Conservation (phyloP, 2,113 vertebrate species). For the Otus sunia region DNA sequence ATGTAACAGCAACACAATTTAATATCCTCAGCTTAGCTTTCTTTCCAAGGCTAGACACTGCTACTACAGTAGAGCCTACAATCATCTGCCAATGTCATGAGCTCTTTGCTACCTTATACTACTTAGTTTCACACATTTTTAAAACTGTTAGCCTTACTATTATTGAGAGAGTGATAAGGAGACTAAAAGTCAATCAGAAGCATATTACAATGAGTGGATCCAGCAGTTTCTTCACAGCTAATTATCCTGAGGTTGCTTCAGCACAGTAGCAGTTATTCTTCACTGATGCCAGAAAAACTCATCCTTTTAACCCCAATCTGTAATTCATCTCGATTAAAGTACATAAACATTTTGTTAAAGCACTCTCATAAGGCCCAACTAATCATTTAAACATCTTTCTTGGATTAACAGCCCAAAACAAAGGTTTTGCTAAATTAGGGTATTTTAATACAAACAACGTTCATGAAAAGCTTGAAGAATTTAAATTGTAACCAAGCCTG, state of each 20-base stretch:
- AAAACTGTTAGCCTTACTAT: background rate
- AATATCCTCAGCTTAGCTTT: background rate
- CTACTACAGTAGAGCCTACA: background rate
- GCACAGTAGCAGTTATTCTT: background rate
- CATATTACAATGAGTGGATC: background rate
- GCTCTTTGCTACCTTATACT: background rate
- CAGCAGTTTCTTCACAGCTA: background rate
- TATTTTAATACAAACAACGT: background rate
- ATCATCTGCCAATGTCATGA: background rate
- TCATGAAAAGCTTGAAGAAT: background rate
- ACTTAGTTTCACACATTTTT: background rate
- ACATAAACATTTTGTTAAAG: background rate
- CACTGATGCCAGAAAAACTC: background rate
- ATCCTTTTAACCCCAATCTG: background rate
- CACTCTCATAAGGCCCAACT: background rate
- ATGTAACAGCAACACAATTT: background rate
- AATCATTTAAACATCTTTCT: background rate
- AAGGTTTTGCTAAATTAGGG: background rate
- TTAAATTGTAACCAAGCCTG: background rate
- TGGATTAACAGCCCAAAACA: background rate
- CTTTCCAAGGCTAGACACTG: background rate
- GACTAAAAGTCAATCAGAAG: background rate
- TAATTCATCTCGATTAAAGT: background rate
- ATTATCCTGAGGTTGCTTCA: background rate
- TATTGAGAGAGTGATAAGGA: background rate